Evolutionary conservation across 2,888 invertebrate species (phyloP), one percentile per base, ranked within the genome.

Genomic region (Tetheella fluctuosa): DNA sequence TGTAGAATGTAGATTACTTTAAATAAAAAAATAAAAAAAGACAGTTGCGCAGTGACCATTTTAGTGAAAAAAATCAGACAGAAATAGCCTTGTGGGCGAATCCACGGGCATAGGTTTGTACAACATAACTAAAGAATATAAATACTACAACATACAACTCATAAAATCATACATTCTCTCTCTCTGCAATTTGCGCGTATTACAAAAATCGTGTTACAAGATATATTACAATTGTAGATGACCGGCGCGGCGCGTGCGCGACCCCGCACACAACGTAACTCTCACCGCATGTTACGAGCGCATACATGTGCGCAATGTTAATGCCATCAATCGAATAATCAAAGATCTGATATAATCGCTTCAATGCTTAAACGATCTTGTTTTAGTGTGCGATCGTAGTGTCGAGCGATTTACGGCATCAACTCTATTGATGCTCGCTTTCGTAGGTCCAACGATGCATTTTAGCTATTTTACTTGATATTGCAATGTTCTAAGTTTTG

Each of bases 271-370:
- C 30, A 17, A 37, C 37, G 55, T 15, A 34, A 34, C 55, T 55
- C 55, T 55, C 55, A 34, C 55, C 55, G 55, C 55, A 8, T 20
- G 54, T 54, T 54, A 54, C 53, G 17, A 54, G 53, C 28, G 7
- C 20, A 30, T 12, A 34, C 55, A 55, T n/a, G 55, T 34, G 55
- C 20, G 34, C 30, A 34, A 55, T 55, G 55, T 34, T 34, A 55
- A 55, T 55, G 55, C 34, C 37, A 20, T 23, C 54, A 30, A 54
- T n/a, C 54, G 28, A 54, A 55, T 55, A 34, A 55, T 55, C 48
- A 10, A 1, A 48, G 8, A 48, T 48, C 42, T 48, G 48, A 48
- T 48, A 48, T 48, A 48, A 48, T 48, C 48, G 20, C 8, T 42
- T 48, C 20, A 20, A 48, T 48, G 10, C 17, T 48, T 48, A 48